Base-by-base conservation (phyloP, 2,888 invertebrate genomes). In the Agrilus cyanescens region DNA sequence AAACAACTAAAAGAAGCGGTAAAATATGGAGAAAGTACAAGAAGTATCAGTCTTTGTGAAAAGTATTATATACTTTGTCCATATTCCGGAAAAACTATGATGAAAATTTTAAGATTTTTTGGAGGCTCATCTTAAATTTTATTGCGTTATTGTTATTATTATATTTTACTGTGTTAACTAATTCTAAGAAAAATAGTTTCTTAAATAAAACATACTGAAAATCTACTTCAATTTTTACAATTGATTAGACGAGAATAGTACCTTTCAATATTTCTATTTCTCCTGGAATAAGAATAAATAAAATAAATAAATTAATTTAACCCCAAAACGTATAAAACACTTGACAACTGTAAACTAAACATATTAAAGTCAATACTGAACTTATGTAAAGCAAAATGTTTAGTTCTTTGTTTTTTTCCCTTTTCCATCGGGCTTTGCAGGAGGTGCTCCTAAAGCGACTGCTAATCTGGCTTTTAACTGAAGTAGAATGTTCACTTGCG, bases 401-500 rank as follows among this genome's bases (percentile, higher is more conserved):
- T 44, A 54, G 51, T 57, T 57, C 52, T 62, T 65, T 38, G 52
- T 52, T 45, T 62, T 65, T 51, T 65, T 65, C 34, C 54, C 56
- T 44, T 57, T 61, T 38, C 53, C 54, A 36, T 42, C 46, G 31
- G 44, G 38, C 7, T 46, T 40, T n/a, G 52, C 46, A 14, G 53
- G 13, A 15, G 60, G 53, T 39, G 50, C 50, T 20, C 63, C 65
- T 4, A 55, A 53, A 4, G 63, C 61, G n/a, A 50, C 53, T 8
- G 72, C 63, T 18, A 89, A 69, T 55, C 79, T 74, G 50, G 78
- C 76, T 64, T 91, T 91, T 38, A 90, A 66, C 37, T 78, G 74
- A n/a, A 89, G 63, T 32, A 91, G 68, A 43, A 73, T 71, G 14
- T 74, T 72, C 0, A 91, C 84, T 62, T 87, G 85, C 1, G 82